Conservation (phyloP, 2,888 invertebrate genomes). For the Cephus pygmeus region DNA sequence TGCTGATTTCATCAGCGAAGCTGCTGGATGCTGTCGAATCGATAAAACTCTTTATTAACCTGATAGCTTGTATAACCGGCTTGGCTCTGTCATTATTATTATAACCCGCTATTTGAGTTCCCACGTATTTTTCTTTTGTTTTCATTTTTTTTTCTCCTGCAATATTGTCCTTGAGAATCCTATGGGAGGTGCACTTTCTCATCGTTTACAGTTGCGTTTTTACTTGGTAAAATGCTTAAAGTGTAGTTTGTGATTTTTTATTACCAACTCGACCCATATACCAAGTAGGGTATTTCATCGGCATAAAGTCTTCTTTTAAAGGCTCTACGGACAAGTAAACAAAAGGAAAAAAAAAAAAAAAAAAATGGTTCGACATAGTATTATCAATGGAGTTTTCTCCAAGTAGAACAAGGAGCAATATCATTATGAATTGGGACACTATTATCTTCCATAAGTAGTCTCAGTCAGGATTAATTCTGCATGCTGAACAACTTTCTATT, state of each 20-base stretch:
- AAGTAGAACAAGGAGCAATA: neutral
- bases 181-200: neutral
- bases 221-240: neutral
- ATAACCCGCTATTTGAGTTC: neutral
- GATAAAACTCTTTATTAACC: neutral
- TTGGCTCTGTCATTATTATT: neutral
- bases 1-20: neutral
- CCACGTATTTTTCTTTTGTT: neutral
- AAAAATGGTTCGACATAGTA: neutral
- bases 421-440: neutral
- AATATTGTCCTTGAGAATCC: neutral
- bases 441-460: neutral
- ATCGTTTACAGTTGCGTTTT: neutral
- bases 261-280: neutral
- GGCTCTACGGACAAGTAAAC: neutral
- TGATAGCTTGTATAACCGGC: neutral
- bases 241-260: neutral
- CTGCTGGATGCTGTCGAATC: neutral
- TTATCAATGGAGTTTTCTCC: neutral
- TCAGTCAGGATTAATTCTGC: neutral
- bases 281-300: too few relatives aligned
- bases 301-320: neutral
- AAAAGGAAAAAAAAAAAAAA: neutral
- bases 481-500: neutral
- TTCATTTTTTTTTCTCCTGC: neutral